Evolutionary conservation across 2,888 invertebrate genomes (phyloP), one percentile per base, ranked within the genome.

Genomic region (Sinelater perroti): DNA sequence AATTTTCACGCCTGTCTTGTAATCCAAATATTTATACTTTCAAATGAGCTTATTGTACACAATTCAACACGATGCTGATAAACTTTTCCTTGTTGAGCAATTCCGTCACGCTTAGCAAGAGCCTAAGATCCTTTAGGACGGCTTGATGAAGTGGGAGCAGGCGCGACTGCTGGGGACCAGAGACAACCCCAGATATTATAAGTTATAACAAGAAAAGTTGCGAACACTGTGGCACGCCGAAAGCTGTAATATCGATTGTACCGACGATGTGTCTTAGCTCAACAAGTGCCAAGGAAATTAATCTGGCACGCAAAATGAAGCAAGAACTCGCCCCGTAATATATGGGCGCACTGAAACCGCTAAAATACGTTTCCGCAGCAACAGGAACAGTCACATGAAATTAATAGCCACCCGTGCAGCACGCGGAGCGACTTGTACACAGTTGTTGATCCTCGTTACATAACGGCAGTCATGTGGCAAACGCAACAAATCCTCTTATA

Each of bases 311-410:
- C 47, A 58, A 58, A 57, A 53, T 54, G 47, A 54, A 49, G 47
- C 58, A 58, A 58, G 58, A 58, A 58, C 49, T 44, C 35, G 49
- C 49, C 53, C 24, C 47, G 52, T 57, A 58, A 54, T 58, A 54
- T 58, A 58, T 58, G 53, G 53, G 46, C 42, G 44, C 50, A 49
- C 53, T 53, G 53, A 58, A 58, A 58, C 58, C 58, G 36, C 58
- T 54, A 54, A 58, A 53, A 38, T 58, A 54, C 53, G 58, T 58
- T 58, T 53, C 58, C 58, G 53, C 54, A 53, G 58, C 53, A 58
- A 58, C 58, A 54, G 47, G 36, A 58, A 58, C 58, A 58, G 53
- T 53, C 58, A 54, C 53, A 58, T 50, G 53, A 58, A 58, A 58
- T 58, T 58, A 58, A 58, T 58, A 49, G 58, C 53, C 45, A 40